Conservation (phyloP, 2,888 invertebrate genomes). For the Acrocyrtus sp. region DNA sequence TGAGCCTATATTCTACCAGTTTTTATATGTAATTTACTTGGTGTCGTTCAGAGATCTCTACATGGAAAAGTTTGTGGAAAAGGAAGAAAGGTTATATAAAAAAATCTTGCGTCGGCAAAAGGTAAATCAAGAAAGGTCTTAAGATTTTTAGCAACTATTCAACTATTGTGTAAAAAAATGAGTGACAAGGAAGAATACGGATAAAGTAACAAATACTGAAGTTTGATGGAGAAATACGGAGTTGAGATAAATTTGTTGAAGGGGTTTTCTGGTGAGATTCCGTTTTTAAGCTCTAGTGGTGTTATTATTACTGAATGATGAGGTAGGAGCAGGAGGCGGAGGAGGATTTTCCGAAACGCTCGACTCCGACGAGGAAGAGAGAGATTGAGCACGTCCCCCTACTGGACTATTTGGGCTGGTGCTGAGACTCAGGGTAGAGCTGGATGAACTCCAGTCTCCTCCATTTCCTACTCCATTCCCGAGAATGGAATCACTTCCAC, state of each 20-base stretch:
- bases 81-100: too few relatives aligned
- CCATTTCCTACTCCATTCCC: background rate
- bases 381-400: conserved; percentile 31
- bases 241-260: conserved; percentile 10
- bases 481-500: too few relatives aligned
- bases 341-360: conserved; percentile 33
- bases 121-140: too few relatives aligned
- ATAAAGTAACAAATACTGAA: too few relatives aligned
- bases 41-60: too few relatives aligned
- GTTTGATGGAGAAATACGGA: conserved; percentile 10
- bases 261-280: background rate
- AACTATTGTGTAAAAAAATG: too few relatives aligned
- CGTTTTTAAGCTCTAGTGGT: conserved; percentile 39
- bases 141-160: too few relatives aligned
- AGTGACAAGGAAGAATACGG: too few relatives aligned
- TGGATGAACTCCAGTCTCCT: conserved; percentile 59
- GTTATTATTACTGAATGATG: conserved; percentile 30
- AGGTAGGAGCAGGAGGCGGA: conserved; percentile 17
- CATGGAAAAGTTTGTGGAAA: too few relatives aligned
- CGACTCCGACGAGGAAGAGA: conserved; percentile 46
- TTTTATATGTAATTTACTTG: too few relatives aligned
- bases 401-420: conserved; percentile 59
- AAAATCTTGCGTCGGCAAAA: too few relatives aligned
- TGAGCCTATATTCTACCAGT: too few relatives aligned
- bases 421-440: conserved; percentile 58